These are phyloP conservation scores for Micronycteris hirsuta DNA, from an alignment of 2,113 vertebrate genomes.

Conservation along the genomic window DNA sequence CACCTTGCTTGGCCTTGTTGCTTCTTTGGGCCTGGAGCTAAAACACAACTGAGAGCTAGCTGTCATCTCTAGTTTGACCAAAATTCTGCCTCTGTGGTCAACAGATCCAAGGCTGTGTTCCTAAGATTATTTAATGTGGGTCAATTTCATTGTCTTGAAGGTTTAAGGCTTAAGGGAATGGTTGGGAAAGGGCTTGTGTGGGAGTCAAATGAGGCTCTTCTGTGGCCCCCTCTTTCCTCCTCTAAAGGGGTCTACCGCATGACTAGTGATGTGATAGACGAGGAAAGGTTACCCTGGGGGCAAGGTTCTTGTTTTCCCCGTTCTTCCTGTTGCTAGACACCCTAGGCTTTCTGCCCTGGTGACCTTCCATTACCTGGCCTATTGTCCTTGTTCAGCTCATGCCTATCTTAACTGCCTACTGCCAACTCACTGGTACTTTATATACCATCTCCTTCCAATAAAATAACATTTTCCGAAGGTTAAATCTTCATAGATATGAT, in stretches of 20 bases:
- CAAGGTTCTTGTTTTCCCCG: not conserved
- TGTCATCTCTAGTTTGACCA: not conserved
- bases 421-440: not conserved
- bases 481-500: not conserved
- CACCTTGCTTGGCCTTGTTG: not conserved
- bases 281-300: not conserved
- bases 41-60: not conserved
- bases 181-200: not conserved
- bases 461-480: conserved; percentile 13
- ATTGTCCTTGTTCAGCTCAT: not conserved
- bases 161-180: not conserved
- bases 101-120: not conserved
- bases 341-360: not conserved
- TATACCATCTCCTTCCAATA: not conserved
- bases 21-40: not conserved
- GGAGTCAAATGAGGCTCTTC: not conserved
- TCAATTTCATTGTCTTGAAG: not conserved
- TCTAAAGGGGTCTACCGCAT: not conserved
- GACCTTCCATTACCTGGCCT: not conserved
- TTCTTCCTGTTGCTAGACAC: not conserved
- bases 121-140: not conserved
- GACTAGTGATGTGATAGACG: no score
- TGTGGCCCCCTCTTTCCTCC: not conserved
- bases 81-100: not conserved
- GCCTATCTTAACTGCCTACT: not conserved